These are phyloP conservation scores for silkworm (Bombyx mori) DNA, from an alignment of 1,140 invertebrate species.

Conservation along the genomic window ASM3026992v2 NC_085129.1:15573001-15573500, in stretches of 20 bases:
- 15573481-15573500: too few relatives aligned
- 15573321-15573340: constrained; percentile 34
- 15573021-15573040: constrained; percentile 74
- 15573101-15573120: constrained; percentile 74
- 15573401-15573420: too few relatives aligned
- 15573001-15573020: constrained; percentile 74
- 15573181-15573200: constrained; percentile 75
- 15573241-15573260: constrained; percentile 67
- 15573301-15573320: constrained; percentile 50
- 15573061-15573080: constrained; percentile 76
- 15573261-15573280: constrained; percentile 71
- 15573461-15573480: too few relatives aligned
- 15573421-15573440: too few relatives aligned
- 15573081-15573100: constrained; percentile 72
- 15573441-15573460: too few relatives aligned
- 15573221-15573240: constrained; percentile 72
- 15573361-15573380: too few relatives aligned
- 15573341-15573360: too few relatives aligned
- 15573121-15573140: constrained; percentile 75
- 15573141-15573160: constrained; percentile 75
- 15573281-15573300: constrained; percentile 48
- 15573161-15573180: constrained; percentile 78
- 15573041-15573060: constrained; percentile 77
- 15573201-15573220: constrained; percentile 74
- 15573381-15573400: too few relatives aligned